Evolutionary conservation across 2,113 vertebrate species (phyloP).

Genomic region (Serilophus lunatus): DNA sequence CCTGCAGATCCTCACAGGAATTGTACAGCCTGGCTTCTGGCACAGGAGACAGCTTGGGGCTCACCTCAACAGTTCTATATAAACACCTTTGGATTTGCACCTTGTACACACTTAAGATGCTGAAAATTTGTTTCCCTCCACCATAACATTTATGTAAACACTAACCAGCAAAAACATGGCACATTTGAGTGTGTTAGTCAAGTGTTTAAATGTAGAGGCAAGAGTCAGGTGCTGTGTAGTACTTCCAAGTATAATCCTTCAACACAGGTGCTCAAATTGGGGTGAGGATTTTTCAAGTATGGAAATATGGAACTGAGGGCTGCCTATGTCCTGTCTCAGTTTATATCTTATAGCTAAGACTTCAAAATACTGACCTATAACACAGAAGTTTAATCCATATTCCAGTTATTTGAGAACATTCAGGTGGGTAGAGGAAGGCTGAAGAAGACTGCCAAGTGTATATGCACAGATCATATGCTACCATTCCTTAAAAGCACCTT

Average conservation of each 20-base stretch:
- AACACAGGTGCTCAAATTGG: neutral
- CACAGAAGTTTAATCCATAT: neutral
- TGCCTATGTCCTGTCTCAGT: neutral
- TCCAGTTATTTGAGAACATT: neutral
- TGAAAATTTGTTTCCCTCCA: neutral
- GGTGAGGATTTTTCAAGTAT: neutral
- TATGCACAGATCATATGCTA: neutral
- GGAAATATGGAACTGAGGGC: neutral
- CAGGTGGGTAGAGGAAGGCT: neutral
- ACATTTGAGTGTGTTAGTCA: neutral
- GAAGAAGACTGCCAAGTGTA: neutral
- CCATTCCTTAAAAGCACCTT: neutral
- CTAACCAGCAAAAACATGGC: neutral
- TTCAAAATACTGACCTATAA: neutral
- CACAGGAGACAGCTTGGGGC: neutral
- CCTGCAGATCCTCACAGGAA: neutral
- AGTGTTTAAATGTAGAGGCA: neutral
- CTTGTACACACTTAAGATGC: neutral
- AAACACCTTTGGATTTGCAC: neutral
- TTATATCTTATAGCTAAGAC: neutral
- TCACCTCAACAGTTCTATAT: neutral
- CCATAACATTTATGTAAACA: neutral
- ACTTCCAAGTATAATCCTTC: neutral
- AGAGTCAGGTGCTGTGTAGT: too few species aligned
- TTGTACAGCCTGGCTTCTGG: neutral